Percentiles rank a stretch among this genome's conserved stretches.
These are phyloP conservation scores for Chaetogeoica ovagalla DNA, from an alignment of 2,888 invertebrate species.

Conservation along the genomic window DNA sequence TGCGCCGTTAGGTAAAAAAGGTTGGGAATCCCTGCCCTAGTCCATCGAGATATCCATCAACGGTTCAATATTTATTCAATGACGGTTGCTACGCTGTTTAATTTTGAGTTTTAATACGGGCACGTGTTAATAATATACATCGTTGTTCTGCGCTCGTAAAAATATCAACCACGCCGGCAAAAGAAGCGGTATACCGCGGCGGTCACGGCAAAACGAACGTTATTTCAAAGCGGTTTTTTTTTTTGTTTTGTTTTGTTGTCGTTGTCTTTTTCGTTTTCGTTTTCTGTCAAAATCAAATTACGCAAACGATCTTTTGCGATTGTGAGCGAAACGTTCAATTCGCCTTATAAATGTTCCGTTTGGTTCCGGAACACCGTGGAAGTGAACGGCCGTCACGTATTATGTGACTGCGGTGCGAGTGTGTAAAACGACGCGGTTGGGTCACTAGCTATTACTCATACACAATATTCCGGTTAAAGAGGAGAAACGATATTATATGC, in stretches of 20 bases:
- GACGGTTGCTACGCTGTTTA: no score
- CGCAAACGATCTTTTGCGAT: background rate
- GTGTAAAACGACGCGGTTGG: background rate
- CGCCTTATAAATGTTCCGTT: conserved; percentile 6
- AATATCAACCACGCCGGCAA: background rate
- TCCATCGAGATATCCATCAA: no score
- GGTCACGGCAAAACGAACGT: conserved; percentile 1
- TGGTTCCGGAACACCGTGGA: conserved; percentile 26
- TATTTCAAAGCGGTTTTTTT: no score
- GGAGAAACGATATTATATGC: background rate
- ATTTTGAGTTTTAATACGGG: no score
- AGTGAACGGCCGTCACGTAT: conserved; percentile 13
- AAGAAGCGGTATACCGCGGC: background rate
- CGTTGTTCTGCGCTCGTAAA: no score
- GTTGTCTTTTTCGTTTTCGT: no score
- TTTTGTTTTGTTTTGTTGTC: background rate
- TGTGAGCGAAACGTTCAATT: background rate
- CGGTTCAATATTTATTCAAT: no score
- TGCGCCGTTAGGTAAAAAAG: no score
- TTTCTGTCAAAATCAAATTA: conserved; percentile 28
- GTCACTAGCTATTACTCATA: background rate
- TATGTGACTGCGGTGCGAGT: background rate
- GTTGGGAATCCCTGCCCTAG: no score
- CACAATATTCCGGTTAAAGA: background rate
- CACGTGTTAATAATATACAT: no score